Evolutionary conservation across 2,797 vertebrate genomes (phyloP).

Genomic region (Chaenodraco wilsoni): DNA sequence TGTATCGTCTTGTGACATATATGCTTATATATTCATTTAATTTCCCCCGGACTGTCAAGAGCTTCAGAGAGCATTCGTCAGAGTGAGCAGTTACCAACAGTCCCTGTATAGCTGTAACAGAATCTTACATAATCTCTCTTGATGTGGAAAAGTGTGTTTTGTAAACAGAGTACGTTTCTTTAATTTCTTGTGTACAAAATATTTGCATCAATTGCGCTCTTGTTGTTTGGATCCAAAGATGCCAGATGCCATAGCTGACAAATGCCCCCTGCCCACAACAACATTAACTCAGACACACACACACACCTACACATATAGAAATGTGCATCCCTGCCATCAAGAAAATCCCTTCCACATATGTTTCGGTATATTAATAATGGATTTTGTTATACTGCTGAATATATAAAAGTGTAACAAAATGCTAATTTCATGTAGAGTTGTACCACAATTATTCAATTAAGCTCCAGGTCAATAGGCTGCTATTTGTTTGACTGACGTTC

Average conservation of each 20-base stretch:
- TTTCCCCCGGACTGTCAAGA: slow-evolving; percentile 36
- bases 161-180: slow-evolving; percentile 40
- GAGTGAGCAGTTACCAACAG: slow-evolving; percentile 27
- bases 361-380: slow-evolving; percentile 16
- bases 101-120: slow-evolving; percentile 6
- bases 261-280: slow-evolving; percentile 18
- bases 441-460: slow-evolving; percentile 41
- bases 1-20: slow-evolving; percentile 45
- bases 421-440: slow-evolving; percentile 22
- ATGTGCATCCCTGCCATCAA: slow-evolving; percentile 21
- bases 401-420: slow-evolving; percentile 18
- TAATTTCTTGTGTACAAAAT: slow-evolving; percentile 19
- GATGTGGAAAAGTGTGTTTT: slow-evolving; percentile 37
- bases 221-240: slow-evolving; percentile 42
- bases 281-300: neutral
- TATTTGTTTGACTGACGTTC: slow-evolving; percentile 35
- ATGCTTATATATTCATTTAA: slow-evolving; percentile 48
- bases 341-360: slow-evolving; percentile 13
- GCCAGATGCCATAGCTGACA: slow-evolving; percentile 27
- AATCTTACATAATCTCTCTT: slow-evolving; percentile 34
- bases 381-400: slow-evolving; percentile 21
- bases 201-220: slow-evolving; percentile 20
- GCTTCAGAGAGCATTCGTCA: slow-evolving; percentile 43
- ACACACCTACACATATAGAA: neutral
- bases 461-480: slow-evolving; percentile 32